These are phyloP conservation scores for Argopecten irradians DNA, from an alignment of 1,140 invertebrate genomes.

Conservation along the genomic window DNA sequence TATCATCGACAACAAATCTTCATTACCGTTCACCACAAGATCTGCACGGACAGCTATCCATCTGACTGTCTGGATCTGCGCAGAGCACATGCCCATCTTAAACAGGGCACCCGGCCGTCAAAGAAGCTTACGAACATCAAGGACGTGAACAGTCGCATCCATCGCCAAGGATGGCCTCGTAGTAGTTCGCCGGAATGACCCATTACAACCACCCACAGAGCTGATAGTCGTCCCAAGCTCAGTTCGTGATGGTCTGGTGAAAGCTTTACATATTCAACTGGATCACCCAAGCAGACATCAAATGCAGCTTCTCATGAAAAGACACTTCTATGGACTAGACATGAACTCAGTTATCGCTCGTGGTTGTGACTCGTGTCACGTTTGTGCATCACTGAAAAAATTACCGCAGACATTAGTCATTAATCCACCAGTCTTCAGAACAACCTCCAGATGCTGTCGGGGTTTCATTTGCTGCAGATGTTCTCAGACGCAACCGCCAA, in stretches of 20 bases:
- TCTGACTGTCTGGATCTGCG: slow-evolving; percentile 44
- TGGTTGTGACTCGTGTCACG: slow-evolving; percentile 29
- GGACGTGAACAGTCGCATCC: slow-evolving; percentile 44
- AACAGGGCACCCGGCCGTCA: slow-evolving; percentile 47
- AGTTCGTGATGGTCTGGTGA: slow-evolving; percentile 40
- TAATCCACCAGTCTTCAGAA: slow-evolving; percentile 31
- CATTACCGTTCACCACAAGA: slow-evolving; percentile 37
- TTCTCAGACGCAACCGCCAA: slow-evolving; percentile 37
- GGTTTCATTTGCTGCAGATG: slow-evolving; percentile 42
- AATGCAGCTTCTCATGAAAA: slow-evolving; percentile 37
- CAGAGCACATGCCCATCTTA: slow-evolving; percentile 46
- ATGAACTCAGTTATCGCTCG: slow-evolving; percentile 32
- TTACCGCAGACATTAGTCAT: slow-evolving; percentile 27
- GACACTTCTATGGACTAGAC: slow-evolving; percentile 52
- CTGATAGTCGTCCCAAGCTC: slow-evolving; percentile 45
- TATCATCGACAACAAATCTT: background rate
- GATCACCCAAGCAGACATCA: slow-evolving; percentile 51
- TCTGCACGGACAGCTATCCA: slow-evolving; percentile 47
- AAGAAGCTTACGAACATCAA: slow-evolving; percentile 52
- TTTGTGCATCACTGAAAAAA: slow-evolving; percentile 43
- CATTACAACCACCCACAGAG: background rate
- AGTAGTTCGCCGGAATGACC: slow-evolving; percentile 35
- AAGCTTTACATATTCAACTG: slow-evolving; percentile 48
- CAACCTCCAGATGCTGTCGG: slow-evolving; percentile 43
- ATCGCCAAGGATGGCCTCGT: slow-evolving; percentile 55